Base-by-base conservation (phyloP, 2,888 invertebrate genomes). In the Aspidiotus rigidus region DNA sequence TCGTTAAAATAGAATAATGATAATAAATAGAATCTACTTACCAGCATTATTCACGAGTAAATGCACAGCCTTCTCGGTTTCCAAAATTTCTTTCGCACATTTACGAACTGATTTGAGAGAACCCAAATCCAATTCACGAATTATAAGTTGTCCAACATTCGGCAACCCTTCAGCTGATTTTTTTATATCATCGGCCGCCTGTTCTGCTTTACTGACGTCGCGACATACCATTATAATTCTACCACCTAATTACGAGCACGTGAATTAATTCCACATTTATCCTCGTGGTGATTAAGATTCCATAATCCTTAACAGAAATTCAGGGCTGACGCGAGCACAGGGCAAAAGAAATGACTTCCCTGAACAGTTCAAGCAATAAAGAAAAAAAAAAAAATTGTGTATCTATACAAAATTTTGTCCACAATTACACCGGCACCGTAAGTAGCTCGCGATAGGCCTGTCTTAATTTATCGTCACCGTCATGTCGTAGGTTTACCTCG, bases 181-280 rank as follows among this genome's bases (percentile, higher is more conserved):
- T 73, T 82, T 80, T 15, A 84, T 82, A 6, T 81, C 79, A 9
- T 76, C 75, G 64, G 81, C 82, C 0, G 86, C 85, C 64, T 75
- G 75, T 61, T 81, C 79, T 0, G 84, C 86, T 73, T 81, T 80
- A 16, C 78, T 75, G 9, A 79, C 41, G 75, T 82, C 80, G 71
- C 85, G 75, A 73, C 85, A 85, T 0, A 84, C 85, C 77, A 85
- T 77, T 69, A 85, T 80, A 1, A 85, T 82, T 63, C 78, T 76
- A 3, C 81, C 83, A 69, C 86, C 84, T 81, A 74, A 59, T 28
- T 28, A 28, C 28, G 28, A 28, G 5, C 28, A 28, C 5, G 28
- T 28, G 28, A 28, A 28, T 28, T 28, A 28, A 28, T 28, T 28
- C 1, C 28, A 28, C 28, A 5, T 5, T 28, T 28, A 28, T 28